These are phyloP conservation scores for Lamprologus callipterus DNA, from an alignment of 2,113 vertebrate genomes.

Conservation along the genomic window DNA sequence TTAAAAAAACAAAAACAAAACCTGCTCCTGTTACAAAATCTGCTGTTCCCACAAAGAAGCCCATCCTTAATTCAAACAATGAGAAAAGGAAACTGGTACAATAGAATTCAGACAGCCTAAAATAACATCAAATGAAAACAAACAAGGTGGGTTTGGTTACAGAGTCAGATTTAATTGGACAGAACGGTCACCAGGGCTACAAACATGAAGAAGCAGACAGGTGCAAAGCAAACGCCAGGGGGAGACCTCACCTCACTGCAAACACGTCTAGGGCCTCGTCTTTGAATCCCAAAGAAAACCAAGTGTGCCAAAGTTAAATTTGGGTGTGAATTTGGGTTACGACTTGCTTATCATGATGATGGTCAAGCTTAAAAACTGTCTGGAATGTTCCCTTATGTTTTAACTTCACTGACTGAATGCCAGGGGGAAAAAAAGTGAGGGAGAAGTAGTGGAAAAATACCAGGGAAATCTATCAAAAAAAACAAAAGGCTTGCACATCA, in stretches of 20 bases:
- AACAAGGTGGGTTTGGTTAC: constrained; percentile 34
- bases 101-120: not conserved
- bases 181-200: constrained; percentile 65
- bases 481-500: not conserved
- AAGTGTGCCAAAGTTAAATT: constrained; percentile 16
- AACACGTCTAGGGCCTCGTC: not conserved
- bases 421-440: not conserved
- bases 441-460: not conserved
- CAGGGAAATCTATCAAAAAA: not conserved
- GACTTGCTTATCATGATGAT: not conserved
- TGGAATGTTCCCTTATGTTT: constrained; percentile 14
- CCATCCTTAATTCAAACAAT: not conserved
- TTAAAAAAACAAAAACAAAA: not conserved
- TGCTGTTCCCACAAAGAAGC: not conserved
- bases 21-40: not conserved
- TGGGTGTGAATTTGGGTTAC: not conserved
- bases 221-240: constrained; percentile 59
- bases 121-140: not conserved
- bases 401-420: not conserved
- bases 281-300: not conserved
- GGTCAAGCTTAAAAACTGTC: constrained; percentile 16
- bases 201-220: constrained; percentile 61
- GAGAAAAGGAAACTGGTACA: not conserved
- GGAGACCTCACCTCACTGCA: constrained; percentile 51
- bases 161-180: constrained; percentile 69